These are phyloP conservation scores for Atopsyche davidsoni DNA, from an alignment of 1,140 invertebrate species.

Conservation along the genomic window DNA sequence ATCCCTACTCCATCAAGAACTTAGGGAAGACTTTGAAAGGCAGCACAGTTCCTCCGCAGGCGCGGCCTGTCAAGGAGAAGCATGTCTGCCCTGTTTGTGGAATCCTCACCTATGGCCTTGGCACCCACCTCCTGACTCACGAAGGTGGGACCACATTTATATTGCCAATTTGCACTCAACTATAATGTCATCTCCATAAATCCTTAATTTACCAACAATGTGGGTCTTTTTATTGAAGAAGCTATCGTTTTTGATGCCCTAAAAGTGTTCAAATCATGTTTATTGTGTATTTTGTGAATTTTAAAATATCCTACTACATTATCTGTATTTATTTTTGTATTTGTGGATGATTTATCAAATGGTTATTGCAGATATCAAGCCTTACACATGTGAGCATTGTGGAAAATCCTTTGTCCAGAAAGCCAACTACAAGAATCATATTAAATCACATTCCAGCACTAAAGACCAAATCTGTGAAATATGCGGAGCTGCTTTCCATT, in stretches of 20 bases:
- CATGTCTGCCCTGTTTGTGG: slow-evolving; percentile 46
- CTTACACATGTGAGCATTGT: slow-evolving; percentile 61
- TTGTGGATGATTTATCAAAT: neutral
- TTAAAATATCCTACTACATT: neutral
- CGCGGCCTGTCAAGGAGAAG: too few species aligned
- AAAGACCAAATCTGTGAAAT: slow-evolving; percentile 66
- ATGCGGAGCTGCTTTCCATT: slow-evolving; percentile 60
- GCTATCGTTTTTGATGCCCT: neutral
- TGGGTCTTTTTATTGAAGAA: neutral
- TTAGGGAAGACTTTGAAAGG: too few species aligned
- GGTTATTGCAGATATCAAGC: slow-evolving; percentile 50
- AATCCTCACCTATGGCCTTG: slow-evolving; percentile 41
- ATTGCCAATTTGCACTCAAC: neutral
- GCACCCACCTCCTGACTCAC: slow-evolving; percentile 44
- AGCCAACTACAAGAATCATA: slow-evolving; percentile 48
- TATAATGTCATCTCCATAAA: neutral
- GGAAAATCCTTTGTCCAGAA: slow-evolving; percentile 52
- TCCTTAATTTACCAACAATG: neutral
- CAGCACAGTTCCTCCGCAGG: too few species aligned
- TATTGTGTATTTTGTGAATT: neutral
- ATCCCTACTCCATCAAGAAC: too few species aligned
- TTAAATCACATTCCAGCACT: slow-evolving; percentile 64
- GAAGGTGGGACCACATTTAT: too few species aligned
- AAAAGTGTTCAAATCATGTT: neutral
- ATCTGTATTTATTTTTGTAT: slow-evolving; percentile 7